Conservation (phyloP, 2,797 vertebrate species). For the Parotocinclus haroldoi region DNA sequence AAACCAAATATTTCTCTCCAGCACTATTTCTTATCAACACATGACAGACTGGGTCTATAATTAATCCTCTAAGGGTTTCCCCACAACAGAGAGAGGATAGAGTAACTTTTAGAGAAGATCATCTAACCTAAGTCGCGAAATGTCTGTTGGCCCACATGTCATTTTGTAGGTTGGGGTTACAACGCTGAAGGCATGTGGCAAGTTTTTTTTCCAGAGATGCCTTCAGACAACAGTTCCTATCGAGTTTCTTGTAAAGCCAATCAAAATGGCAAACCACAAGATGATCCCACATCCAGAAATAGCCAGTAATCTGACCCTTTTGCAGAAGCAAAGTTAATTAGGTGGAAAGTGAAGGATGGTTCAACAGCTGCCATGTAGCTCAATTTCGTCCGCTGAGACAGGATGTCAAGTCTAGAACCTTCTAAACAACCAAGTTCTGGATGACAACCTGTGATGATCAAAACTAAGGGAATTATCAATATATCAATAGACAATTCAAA, state of each 20-base stretch:
- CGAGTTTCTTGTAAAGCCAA: constrained; percentile 27
- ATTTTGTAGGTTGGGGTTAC: too few relatives aligned
- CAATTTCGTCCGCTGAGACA: constrained; percentile 10
- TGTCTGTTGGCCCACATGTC: too few relatives aligned
- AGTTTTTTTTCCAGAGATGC: too few relatives aligned
- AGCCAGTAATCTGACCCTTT: constrained; percentile 7
- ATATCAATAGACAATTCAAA: background rate
- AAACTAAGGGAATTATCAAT: background rate
- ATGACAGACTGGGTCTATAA: too few relatives aligned
- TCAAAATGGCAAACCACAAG: constrained; percentile 17
- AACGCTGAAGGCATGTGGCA: too few relatives aligned
- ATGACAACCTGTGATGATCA: constrained; percentile 1
- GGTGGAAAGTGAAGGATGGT: constrained; percentile 31
- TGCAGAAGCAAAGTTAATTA: constrained; percentile 33
- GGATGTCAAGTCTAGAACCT: constrained; percentile 14
- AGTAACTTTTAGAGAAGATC: too few relatives aligned
- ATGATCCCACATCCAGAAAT: constrained; percentile 16
- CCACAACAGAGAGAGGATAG: too few relatives aligned
- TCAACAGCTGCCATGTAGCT: constrained; percentile 22
- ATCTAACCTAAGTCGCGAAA: too few relatives aligned
- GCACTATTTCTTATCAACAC: too few relatives aligned
- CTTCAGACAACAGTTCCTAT: constrained; percentile 19
- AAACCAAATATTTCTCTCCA: too few relatives aligned
- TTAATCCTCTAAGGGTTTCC: too few relatives aligned
- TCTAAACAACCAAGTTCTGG: constrained; percentile 10